Evolutionary conservation across 2,888 invertebrate genomes (phyloP), one percentile per base, ranked within the genome.

Genomic region (Eupsilia transversa): DNA sequence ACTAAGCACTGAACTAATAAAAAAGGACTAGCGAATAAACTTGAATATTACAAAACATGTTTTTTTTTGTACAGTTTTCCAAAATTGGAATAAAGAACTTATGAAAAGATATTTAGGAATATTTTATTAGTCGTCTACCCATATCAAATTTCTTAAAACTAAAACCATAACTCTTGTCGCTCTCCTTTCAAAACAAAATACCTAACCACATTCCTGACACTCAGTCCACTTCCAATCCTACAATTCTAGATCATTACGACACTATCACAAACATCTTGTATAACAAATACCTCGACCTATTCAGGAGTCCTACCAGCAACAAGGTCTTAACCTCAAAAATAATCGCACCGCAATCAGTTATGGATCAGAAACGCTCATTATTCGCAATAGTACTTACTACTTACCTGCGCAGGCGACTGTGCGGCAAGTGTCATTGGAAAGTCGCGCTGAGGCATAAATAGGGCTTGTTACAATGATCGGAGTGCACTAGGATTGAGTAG

Each of bases 391-490:
- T 86, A 88, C 63, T 79, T 67, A 79, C 72, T 87, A 88, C 67
- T 80, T 83, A 83, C 64, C 64, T 65, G 80, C 80, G 80, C 83
- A 49, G 60, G 74, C 84, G 83, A 86, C 84, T 85, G 83, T 86
- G 87, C 89, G 79, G 82, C 87, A 87, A 88, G 90, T 91, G 91
- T 88, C 90, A 87, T 87, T 91, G 87, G 92, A 92, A 92, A 92
- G 92, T 82, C 78, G 80, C 79, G 64, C 70, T 72, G 82, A 77
- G 77, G 83, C 76, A 86, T 87, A 87, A 86, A 84, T 82, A 87
- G 85, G 85, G 74, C 87, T 80, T 72, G 86, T 77, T 85, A 83
- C 74, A 77, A 75, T 78, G 81, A 80, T 65, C 57, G 14, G 72
- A 56, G 20, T 56, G 35, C 78, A 35, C 30, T 70, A 56, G 38